A percentile compares a stretch with the other conserved stretches of the same genome.
Evolutionary conservation across 1,140 invertebrate species (phyloP).

Genomic region (Thaumetopoea pityocampa): DNA sequence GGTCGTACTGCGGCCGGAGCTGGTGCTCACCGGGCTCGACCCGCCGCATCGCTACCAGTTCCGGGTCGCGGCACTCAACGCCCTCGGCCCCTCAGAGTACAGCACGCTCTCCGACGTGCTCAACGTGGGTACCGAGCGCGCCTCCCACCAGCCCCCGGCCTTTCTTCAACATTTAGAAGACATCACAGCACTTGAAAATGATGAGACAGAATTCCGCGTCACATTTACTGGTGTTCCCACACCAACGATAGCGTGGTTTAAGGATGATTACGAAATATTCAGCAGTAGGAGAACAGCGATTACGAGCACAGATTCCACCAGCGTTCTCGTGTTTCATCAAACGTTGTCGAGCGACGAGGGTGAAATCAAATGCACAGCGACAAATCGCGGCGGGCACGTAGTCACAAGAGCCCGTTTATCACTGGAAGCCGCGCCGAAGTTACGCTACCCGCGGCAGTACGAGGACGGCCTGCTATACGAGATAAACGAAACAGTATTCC

Average conservation of each 20-base stretch:
- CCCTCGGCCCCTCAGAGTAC: slow-evolving; percentile 86
- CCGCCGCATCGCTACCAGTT: slow-evolving; percentile 94
- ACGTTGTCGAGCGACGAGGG: slow-evolving; percentile 87
- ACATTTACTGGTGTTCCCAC: slow-evolving; percentile 87
- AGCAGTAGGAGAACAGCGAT: slow-evolving; percentile 88
- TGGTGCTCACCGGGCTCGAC: slow-evolving; percentile 86
- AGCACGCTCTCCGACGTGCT: slow-evolving; percentile 87
- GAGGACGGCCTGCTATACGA: slow-evolving; percentile 93
- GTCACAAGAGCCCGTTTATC: slow-evolving; percentile 83
- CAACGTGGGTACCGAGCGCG: slow-evolving; percentile 83
- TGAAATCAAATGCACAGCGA: slow-evolving; percentile 92
- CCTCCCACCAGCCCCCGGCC: slow-evolving; percentile 79
- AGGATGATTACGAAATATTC: slow-evolving; percentile 91
- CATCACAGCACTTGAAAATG: slow-evolving; percentile 83
- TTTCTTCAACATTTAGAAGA: slow-evolving; percentile 83
- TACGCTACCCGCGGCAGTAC: slow-evolving; percentile 87
- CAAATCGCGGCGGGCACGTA: slow-evolving; percentile 87
- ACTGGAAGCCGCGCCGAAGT: slow-evolving; percentile 88
- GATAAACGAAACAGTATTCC: slow-evolving; percentile 88
- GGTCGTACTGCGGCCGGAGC: slow-evolving; percentile 81
- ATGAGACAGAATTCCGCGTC: slow-evolving; percentile 89
- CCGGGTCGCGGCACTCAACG: slow-evolving; percentile 91
- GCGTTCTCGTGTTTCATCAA: slow-evolving; percentile 88
- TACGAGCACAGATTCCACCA: slow-evolving; percentile 84
- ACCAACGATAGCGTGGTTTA: slow-evolving; percentile 95